Percentiles rank a stretch among this genome's conserved stretches.
Conservation (phyloP, 2,113 vertebrate species). For the Daubentonia madagascariensis region DNA sequence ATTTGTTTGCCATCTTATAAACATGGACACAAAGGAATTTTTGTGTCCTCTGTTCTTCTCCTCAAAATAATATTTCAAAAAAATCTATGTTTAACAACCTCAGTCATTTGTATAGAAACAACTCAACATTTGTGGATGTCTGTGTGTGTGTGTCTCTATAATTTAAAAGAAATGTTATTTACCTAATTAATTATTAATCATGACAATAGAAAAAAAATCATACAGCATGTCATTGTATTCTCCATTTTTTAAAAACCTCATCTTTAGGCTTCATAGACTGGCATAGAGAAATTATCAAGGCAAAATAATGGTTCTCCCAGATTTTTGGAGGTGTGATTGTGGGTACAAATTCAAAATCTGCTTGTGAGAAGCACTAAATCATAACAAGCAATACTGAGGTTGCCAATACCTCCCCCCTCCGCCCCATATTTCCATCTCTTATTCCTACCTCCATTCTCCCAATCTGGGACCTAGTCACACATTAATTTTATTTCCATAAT, state of each 20-base stretch:
- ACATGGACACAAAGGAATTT: neutral
- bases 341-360: neutral
- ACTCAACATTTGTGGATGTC: neutral
- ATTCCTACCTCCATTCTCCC: neutral
- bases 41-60: neutral
- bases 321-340: neutral
- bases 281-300: neutral
- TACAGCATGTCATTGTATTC: neutral
- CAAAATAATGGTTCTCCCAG: neutral
- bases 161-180: neutral
- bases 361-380: neutral
- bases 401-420: neutral
- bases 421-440: neutral
- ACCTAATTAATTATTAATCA: neutral
- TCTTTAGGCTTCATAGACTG: neutral
- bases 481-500: constrained; percentile 15
- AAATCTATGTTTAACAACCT: neutral
- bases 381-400: neutral
- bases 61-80: constrained; percentile 28
- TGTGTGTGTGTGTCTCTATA: neutral
- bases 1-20: neutral
- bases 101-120: neutral
- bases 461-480: neutral
- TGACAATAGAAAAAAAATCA: neutral
- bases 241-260: neutral